Base-by-base conservation (phyloP, 2,797 vertebrate genomes). In the Danio tinwini region DNA sequence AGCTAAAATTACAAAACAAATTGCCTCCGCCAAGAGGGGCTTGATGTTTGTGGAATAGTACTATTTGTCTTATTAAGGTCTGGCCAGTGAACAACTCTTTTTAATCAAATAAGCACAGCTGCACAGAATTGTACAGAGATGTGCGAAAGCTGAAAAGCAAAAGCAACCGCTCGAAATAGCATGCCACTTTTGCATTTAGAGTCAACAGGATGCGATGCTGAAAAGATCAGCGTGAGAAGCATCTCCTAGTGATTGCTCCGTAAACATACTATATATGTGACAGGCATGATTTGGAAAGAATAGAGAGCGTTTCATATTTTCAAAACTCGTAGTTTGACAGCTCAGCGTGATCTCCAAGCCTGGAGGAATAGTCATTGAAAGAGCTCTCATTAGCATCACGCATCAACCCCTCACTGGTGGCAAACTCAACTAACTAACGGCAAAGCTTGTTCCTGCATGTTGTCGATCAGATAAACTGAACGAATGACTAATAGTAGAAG, bases 1-100 rank as follows among this genome's bases (percentile, higher is more conserved):
- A 85, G 83, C 84, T 86, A 88, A 83, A 85, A 92, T 93, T 92
- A 90, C 89, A 91, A 91, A 92, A 91, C 89, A 87, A 93, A 93
- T 90, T 84, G 88, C 86, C 85, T 87, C 89, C 90, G 85, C 88
- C 87, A 87, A 47, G n/a, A 67, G 59, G 42, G 29, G 76, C 68
- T 77, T 76, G 74, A 82, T 74, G 74, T 63, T 79, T 61, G 83
- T 85, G 74, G 86, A 92, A 92, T 91, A 90, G 90, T 88, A 92
- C 86, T 88, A 93, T 93, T 92, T 90, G 88, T 94, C 91, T 93
- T 91, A 89, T 86, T 87, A 84, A 85, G 89, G 86, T 84, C 90
- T 73, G 21, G 55, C 56, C 72, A 77, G 76, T 39, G 62, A 68
- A 68, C 40, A 63, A 79, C 56, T 64, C 55, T 5, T 61, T 17